phyloP scores from a whole-genome alignment of 2,113 vertebrate genomes.

The Ciconia maguari region DNA sequence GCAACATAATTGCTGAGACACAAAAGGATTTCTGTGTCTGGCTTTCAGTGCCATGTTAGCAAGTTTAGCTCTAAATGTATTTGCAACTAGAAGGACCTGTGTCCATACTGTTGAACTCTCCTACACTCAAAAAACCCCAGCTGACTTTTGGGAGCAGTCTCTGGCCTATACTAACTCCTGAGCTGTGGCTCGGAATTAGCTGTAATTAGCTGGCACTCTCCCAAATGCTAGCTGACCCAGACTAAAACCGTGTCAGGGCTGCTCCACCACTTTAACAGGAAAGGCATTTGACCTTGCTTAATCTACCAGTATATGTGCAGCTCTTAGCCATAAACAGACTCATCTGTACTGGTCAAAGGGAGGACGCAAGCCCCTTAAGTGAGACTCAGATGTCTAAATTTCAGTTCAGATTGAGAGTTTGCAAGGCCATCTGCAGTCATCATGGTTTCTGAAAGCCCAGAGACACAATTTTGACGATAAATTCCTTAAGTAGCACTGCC shows the following conservation, averaged over 20 bases:
- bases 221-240: neutral
- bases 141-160: neutral
- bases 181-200: neutral
- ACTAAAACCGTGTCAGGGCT: neutral
- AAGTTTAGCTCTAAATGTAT: neutral
- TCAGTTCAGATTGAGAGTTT: neutral
- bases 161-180: neutral
- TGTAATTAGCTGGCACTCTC: neutral
- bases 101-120: neutral
- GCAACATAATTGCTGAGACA: neutral
- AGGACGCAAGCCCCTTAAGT: neutral
- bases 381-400: neutral
- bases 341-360: neutral
- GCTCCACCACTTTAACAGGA: neutral
- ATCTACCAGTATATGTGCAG: neutral
- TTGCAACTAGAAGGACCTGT: neutral
- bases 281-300: neutral
- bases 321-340: neutral
- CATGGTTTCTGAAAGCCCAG: neutral
- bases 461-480: neutral
- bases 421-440: neutral
- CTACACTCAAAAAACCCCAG: neutral
- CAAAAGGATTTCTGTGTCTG: neutral
- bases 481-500: neutral
- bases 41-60: neutral